phyloP scores from a whole-genome alignment of 2,113 vertebrate genomes.

The Neogobius melanostomus region DNA sequence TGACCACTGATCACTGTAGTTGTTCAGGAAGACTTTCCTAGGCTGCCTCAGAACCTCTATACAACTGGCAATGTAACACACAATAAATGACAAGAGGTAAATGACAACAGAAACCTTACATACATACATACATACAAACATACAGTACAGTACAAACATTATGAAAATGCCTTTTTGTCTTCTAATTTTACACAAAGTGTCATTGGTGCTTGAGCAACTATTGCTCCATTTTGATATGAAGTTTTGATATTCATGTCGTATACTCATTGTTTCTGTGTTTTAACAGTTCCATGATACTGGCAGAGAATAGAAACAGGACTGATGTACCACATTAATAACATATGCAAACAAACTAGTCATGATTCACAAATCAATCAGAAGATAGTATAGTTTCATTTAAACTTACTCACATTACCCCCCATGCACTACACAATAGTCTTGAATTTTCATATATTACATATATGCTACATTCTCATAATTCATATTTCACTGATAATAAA shows the following conservation, averaged over 20 bases:
- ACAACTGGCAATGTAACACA: slow-evolving; percentile 51
- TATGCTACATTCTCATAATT: slow-evolving; percentile 80
- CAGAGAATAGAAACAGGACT: slow-evolving; percentile 67
- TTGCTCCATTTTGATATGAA: slow-evolving; percentile 45
- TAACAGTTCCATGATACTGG: slow-evolving; percentile 57
- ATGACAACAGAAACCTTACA: slow-evolving; percentile 61
- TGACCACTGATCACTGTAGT: slow-evolving; percentile 46
- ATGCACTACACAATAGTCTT: slow-evolving; percentile 76
- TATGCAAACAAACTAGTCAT: slow-evolving; percentile 71
- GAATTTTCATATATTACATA: slow-evolving; percentile 76
- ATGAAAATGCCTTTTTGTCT: slow-evolving; percentile 66
- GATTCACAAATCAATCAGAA: slow-evolving; percentile 72
- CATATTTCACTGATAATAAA: slow-evolving; percentile 78
- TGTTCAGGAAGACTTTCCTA: slow-evolving; percentile 65
- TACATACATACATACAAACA: slow-evolving; percentile 45
- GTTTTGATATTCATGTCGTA: slow-evolving; percentile 45
- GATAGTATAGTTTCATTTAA: slow-evolving; percentile 70
- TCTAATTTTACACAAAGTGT: slow-evolving; percentile 66
- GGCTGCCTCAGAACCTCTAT: slow-evolving; percentile 34
- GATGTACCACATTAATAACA: slow-evolving; percentile 70
- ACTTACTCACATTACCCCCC: slow-evolving; percentile 67
- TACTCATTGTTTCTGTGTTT: slow-evolving; percentile 46
- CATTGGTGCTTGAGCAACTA: slow-evolving; percentile 46
- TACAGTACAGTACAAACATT: slow-evolving; percentile 71
- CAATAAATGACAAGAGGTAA: slow-evolving; percentile 54